Base-by-base conservation (phyloP, 2,797 vertebrate species). In the Propithecus deckenii region DNA sequence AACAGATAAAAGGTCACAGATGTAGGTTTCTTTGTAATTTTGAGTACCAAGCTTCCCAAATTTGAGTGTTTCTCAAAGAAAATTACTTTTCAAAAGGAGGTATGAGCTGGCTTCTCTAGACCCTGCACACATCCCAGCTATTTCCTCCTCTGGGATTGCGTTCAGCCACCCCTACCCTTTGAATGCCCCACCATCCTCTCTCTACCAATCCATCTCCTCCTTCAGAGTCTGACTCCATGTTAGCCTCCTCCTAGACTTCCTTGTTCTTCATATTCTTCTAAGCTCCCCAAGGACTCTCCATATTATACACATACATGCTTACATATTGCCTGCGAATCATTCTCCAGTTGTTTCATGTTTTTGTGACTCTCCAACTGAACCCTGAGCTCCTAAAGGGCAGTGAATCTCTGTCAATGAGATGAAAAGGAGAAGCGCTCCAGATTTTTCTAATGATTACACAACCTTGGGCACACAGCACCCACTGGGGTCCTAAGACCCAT, bases 361-460 rank as follows among this genome's bases (percentile, higher is more conserved):
- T 55, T 74, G 52, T 92, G 75, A 93, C 61, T 95, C 48, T 89
- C 83, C 32, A 52, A 28, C 11, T 50, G 43, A 97, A 84, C 48
- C 94, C 81, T 81, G 61, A 93, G 86, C 59, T 97, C 94, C 85
- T 87, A 67, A 90, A 95, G 89, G 94, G 91, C 76, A 97, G 88
- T 50, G 55, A 96, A 20, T 59, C 50, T 96, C 65, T 80, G 46
- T 69, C 89, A 76, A 32, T 65, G 67, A 85, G 46, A 85, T 67
- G 52, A 95, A 89, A 97, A 95, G 84, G 46, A 95, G 43, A 89
- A 80, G 13, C 50, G 35, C 83, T 83, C 57, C 43, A 13, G 35
- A 74, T 94, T 97, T 97, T 93, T 75, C 95, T 96, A 95, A 74
- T 52, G 81, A 95, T 95, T 84, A 95, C 69, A 95, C 63, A 96